These are phyloP conservation scores for Protosalanx chinensis DNA, from an alignment of 2,797 vertebrate species.

Conservation along the genomic window DNA sequence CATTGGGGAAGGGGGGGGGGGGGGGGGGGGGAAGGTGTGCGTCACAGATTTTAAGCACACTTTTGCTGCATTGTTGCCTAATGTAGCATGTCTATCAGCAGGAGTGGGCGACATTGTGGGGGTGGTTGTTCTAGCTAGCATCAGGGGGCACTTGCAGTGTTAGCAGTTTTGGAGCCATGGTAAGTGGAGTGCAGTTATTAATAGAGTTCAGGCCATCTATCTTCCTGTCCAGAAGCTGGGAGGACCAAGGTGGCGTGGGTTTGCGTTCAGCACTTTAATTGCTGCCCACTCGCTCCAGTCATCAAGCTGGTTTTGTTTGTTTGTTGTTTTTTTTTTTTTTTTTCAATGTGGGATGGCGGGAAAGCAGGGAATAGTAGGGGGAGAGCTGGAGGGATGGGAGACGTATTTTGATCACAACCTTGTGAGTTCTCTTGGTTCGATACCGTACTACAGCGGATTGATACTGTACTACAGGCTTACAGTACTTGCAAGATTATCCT, in stretches of 20 bases:
- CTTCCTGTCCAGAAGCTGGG: slow-evolving; percentile 65
- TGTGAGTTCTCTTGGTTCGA: no score
- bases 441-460: no score
- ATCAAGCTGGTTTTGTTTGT: slow-evolving; percentile 63
- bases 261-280: slow-evolving; percentile 70
- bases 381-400: neutral
- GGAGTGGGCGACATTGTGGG: slow-evolving; percentile 66
- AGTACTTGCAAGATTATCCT: no score
- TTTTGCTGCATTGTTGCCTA: slow-evolving; percentile 49
- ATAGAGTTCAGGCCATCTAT: slow-evolving; percentile 72
- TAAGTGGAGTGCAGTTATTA: slow-evolving; percentile 74
- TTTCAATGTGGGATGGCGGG: neutral
- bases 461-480: no score
- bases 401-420: neutral
- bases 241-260: slow-evolving; percentile 66
- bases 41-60: slow-evolving; percentile 42
- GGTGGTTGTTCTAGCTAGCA: slow-evolving; percentile 66
- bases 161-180: slow-evolving; percentile 68
- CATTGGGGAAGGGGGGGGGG: slow-evolving; percentile 10
- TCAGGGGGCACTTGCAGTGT: slow-evolving; percentile 69
- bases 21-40: slow-evolving; percentile 34
- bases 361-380: neutral
- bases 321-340: slow-evolving; percentile 22
- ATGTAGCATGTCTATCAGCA: slow-evolving; percentile 55
- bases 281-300: slow-evolving; percentile 58